These are phyloP conservation scores for Lonchura striata DNA, from an alignment of 2,113 vertebrate species.

Conservation along the genomic window DNA sequence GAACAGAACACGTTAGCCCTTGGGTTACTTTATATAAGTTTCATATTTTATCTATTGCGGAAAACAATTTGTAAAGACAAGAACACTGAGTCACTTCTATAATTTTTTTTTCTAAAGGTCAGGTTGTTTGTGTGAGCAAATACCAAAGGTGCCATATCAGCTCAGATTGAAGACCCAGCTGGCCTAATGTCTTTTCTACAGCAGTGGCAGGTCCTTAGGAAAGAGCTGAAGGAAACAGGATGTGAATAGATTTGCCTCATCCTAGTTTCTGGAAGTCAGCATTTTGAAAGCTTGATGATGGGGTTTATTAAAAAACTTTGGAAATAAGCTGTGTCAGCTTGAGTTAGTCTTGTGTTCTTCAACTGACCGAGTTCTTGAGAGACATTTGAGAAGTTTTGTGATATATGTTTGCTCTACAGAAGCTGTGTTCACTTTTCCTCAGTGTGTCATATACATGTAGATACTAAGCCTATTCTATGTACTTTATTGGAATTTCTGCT, in stretches of 20 bases:
- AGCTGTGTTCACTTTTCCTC: neutral
- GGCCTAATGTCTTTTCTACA: neutral
- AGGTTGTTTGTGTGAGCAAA: constrained; percentile 59
- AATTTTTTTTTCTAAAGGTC: constrained; percentile 31
- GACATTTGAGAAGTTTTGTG: neutral
- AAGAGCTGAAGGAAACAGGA: neutral
- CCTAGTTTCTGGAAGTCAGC: neutral
- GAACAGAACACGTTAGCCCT: neutral
- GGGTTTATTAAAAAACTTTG: neutral
- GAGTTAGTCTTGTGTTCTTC: neutral
- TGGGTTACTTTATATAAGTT: constrained; percentile 34
- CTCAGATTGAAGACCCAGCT: neutral
- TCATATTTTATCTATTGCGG: neutral
- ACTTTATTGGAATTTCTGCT: neutral
- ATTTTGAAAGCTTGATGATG: neutral
- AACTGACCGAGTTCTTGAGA: neutral
- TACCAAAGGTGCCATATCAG: constrained; percentile 38
- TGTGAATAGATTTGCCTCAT: neutral
- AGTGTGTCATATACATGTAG: accelerated
- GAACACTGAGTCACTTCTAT: constrained; percentile 34
- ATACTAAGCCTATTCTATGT: neutral
- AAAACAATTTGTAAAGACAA: constrained; percentile 24
- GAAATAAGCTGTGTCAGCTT: neutral
- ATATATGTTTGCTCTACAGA: neutral
- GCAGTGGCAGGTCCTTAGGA: neutral